A percentile compares a stretch with the other conserved stretches of the same genome.
phyloP scores from a whole-genome alignment of 2,113 vertebrate genomes.

The Lichenostomus cassidix region DNA sequence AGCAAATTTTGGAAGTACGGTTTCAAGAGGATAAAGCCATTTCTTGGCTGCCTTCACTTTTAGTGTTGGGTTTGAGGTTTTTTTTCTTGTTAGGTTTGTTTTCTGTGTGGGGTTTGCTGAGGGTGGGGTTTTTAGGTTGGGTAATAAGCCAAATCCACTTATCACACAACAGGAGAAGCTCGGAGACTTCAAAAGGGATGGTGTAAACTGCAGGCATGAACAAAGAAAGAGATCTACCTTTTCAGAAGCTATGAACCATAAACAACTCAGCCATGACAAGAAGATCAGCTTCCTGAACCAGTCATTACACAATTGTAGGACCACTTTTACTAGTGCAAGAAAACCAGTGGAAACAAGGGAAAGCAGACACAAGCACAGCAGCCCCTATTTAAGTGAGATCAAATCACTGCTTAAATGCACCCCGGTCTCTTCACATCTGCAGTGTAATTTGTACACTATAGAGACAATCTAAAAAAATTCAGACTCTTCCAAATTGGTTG shows the following conservation, averaged over 20 bases:
- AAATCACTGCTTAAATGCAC: not conserved
- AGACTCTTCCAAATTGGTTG: not conserved
- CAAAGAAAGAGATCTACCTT: not conserved
- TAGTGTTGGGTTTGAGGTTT: fast-evolving
- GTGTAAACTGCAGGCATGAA: not conserved
- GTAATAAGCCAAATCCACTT: not conserved
- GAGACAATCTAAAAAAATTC: not conserved
- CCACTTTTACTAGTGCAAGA: not conserved
- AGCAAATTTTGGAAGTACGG: not conserved
- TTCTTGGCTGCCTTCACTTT: not conserved
- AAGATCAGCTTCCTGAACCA: not conserved
- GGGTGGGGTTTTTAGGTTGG: not conserved
- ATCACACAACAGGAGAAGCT: not conserved
- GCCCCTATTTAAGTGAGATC: not conserved
- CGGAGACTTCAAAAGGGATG: not conserved
- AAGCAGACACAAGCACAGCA: not conserved
- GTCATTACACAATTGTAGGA: not conserved
- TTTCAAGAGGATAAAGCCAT: not conserved
- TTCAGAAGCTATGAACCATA: constrained; percentile 1
- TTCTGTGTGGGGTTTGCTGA: not conserved
- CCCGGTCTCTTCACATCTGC: not conserved
- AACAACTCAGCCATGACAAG: not conserved
- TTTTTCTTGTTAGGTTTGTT: not conserved
- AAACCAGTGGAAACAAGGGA: not conserved
- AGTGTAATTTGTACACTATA: not conserved